These are phyloP conservation scores for Lepidocolaptes lacrymiger DNA, from an alignment of 2,797 vertebrate genomes.

Conservation along the genomic window DNA sequence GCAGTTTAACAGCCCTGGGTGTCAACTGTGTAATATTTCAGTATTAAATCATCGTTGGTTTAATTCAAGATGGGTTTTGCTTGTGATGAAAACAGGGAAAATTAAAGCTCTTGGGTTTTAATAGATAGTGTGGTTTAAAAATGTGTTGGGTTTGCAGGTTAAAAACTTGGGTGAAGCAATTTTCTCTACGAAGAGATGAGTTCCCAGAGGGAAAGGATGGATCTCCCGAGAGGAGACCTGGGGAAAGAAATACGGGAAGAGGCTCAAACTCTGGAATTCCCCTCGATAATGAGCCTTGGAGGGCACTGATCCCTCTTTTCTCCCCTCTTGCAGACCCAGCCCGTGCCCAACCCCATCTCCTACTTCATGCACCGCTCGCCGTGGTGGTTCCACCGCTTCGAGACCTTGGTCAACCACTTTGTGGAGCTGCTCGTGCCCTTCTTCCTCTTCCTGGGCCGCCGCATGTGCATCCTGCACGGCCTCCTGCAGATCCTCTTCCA, in stretches of 20 bases:
- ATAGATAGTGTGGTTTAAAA: not conserved
- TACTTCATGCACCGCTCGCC: constrained; percentile 92
- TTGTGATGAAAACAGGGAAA: not conserved
- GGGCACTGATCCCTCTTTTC: not conserved
- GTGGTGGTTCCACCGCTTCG: constrained; percentile 89
- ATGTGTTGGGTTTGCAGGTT: not conserved
- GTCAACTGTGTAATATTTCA: not conserved
- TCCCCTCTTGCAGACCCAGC: constrained; percentile 85
- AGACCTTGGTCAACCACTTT: constrained; percentile 89
- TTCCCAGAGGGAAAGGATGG: not conserved
- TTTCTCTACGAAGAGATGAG: not conserved
- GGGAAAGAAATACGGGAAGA: not conserved
- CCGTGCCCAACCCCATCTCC: constrained; percentile 90
- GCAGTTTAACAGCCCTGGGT: not conserved
- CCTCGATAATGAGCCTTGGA: rapidly evolving
- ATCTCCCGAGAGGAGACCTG: not conserved
- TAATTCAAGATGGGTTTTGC: not conserved
- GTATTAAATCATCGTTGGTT: not conserved
- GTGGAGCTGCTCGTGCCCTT: constrained; percentile 90
- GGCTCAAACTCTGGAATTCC: not conserved
- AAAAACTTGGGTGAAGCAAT: rapidly evolving
- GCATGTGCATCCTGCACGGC: constrained; percentile 84
- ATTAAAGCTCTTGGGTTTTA: not conserved
- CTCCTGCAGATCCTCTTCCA: constrained; percentile 91
- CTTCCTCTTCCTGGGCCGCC: constrained; percentile 87